Evolutionary conservation across 2,113 vertebrate species (phyloP).

Genomic region (Gopherus evgoodei): DNA sequence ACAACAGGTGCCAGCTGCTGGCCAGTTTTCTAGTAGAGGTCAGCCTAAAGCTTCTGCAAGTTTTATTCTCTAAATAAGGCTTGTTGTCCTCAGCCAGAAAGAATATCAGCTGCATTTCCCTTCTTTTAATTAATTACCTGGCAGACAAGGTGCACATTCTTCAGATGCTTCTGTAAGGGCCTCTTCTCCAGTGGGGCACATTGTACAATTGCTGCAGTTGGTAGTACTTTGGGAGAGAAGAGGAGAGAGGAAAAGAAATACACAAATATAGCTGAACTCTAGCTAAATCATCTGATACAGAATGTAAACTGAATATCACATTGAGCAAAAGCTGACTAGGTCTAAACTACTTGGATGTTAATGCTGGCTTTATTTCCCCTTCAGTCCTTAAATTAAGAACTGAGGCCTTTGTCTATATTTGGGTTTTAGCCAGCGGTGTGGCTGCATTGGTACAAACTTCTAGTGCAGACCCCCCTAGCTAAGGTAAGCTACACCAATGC

Average conservation of each 20-base stretch:
- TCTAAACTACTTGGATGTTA: neutral
- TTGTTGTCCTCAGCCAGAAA: rapidly evolving
- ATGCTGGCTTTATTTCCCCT: neutral
- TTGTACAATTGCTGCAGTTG: slow-evolving; percentile 77
- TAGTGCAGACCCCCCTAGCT: neutral
- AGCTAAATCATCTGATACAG: neutral
- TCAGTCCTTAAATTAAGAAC: neutral
- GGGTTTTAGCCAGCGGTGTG: neutral
- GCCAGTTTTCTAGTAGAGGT: neutral
- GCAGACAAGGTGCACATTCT: slow-evolving; percentile 79
- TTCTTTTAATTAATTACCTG: slow-evolving; percentile 69
- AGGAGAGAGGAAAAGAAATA: neutral
- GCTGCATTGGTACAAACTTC: neutral
- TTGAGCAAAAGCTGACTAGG: neutral
- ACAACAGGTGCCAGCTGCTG: neutral
- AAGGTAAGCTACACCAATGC: neutral
- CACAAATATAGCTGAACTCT: neutral
- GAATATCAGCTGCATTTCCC: neutral
- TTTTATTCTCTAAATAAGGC: neutral
- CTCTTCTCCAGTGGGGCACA: slow-evolving; percentile 83
- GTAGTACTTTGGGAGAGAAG: slow-evolving; percentile 73
- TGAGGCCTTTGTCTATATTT: neutral
- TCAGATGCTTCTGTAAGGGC: slow-evolving; percentile 73
- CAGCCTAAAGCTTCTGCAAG: neutral
- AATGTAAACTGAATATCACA: neutral